Evolutionary conservation across 2,113 vertebrate species (phyloP).

Genomic region (Micronycteris hirsuta): DNA sequence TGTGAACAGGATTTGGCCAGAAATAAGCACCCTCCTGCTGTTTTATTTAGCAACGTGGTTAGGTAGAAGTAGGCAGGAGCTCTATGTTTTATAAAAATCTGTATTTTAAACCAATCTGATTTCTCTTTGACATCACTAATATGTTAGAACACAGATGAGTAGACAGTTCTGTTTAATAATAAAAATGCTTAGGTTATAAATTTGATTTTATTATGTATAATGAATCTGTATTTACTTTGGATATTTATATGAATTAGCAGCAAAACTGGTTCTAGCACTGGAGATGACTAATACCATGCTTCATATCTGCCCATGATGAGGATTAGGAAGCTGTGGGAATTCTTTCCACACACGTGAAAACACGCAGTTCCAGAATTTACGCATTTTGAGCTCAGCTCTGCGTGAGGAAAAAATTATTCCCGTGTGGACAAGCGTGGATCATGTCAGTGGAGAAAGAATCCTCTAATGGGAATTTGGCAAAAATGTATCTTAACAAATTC

Average conservation of each 20-base stretch:
- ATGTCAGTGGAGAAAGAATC: too few species aligned
- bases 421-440: too few species aligned
- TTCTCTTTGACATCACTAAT: background rate
- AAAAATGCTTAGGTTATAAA: background rate
- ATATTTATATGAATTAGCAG: background rate
- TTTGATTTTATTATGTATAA: constrained; percentile 43
- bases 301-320: background rate
- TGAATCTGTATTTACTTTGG: background rate
- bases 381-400: too few species aligned
- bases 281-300: background rate
- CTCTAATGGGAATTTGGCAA: too few species aligned
- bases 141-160: background rate
- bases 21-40: background rate
- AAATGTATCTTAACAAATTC: too few species aligned
- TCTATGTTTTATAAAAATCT: constrained; percentile 1
- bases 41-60: background rate
- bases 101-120: background rate
- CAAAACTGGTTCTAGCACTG: background rate
- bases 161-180: background rate
- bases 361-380: too few species aligned
- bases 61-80: background rate
- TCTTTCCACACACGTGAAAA: too few species aligned
- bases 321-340: too few species aligned
- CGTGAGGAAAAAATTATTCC: too few species aligned
- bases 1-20: background rate